Evolutionary conservation across 2,797 vertebrate species (phyloP), one percentile per base, ranked within the genome.

Genomic region (Sebastes minor): DNA sequence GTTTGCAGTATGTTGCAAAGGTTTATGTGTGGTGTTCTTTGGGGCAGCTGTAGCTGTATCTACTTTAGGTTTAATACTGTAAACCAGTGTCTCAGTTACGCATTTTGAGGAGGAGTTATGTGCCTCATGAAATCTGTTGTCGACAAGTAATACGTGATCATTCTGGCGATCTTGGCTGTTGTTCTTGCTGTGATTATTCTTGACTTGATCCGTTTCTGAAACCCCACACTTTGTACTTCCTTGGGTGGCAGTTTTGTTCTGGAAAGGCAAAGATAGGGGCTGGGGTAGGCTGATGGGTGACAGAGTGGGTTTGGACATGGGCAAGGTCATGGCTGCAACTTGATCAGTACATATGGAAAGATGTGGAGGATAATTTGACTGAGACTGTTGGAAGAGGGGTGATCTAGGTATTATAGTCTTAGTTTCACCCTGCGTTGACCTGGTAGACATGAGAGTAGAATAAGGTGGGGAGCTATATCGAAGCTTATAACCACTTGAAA

Each of bases 401-500:
- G 85, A 82, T 71, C 86, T 84, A 3, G 73, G 84, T 38, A 55
- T 59, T 30, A 38, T 18, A 3, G 85, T 76, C 32, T 88, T 89
- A 46, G 67, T 55, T 60, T 94, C 94, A 70, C 78, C 90, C 9
- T 89, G 84, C 46, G 87, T 28, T 69, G 86, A 86, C 78, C 94
- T 90, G 66, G 76, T 64, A n/a, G 95, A 95, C 74, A 91, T 93
- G 8, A 96, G 94, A 18, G 88, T 87, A 46, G 94, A 93, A 80
- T 96, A 96, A 30, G 95, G 95, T 35, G 96, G 91, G 33, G 87
- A 89, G 71, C 94, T 95, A 12, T 95, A 92, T 62, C 89, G 92
- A 73, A 87, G 78, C 49, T 90, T 90, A 70, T 93, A 94, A 56
- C 86, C 79, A 72, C 80, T 88, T 79, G 86, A 91, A 74, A 92